Evolutionary conservation across 2,113 vertebrate genomes (phyloP).

Genomic region (Dipodomys spectabilis): DNA sequence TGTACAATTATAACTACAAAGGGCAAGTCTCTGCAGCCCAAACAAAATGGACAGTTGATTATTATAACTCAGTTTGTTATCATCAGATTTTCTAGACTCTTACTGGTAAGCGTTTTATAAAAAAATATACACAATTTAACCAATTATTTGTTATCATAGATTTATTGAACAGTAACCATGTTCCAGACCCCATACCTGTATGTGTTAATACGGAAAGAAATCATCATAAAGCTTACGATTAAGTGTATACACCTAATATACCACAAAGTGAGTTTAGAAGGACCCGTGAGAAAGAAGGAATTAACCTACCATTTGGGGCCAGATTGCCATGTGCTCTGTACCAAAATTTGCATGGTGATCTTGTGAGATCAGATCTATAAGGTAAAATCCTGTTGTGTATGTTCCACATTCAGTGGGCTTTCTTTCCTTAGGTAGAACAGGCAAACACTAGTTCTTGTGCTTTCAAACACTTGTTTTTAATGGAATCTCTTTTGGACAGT

Average conservation of each 20-base stretch:
- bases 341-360: background rate
- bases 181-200: background rate
- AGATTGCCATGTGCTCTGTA: background rate
- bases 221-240: background rate
- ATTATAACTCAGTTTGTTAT: background rate
- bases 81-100: background rate
- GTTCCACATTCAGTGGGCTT: background rate
- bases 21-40: background rate
- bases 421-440: background rate
- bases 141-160: background rate
- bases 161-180: background rate
- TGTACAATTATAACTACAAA: background rate
- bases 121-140: background rate
- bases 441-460: background rate
- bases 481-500: background rate
- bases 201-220: background rate
- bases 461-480: background rate
- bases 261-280: background rate
- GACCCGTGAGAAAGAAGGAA: background rate
- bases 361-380: background rate
- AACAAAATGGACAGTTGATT: background rate
- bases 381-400: background rate
- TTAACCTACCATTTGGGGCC: background rate
- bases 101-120: background rate
- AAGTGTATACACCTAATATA: no score